Conservation (phyloP, 2,113 vertebrate genomes). For the Synodontis membranacea region DNA sequence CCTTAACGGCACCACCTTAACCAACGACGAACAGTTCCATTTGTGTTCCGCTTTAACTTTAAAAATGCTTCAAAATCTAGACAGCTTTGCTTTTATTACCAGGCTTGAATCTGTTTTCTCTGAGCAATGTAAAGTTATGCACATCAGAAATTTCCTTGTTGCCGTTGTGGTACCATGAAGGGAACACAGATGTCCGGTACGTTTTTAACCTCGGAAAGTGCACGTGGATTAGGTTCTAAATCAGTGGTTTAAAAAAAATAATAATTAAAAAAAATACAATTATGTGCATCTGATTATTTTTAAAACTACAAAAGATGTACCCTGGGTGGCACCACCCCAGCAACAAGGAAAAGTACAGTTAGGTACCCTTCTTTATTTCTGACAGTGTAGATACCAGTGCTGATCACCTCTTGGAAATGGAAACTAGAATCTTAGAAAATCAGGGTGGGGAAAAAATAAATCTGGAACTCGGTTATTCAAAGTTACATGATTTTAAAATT, state of each 20-base stretch:
- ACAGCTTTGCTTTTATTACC: too few species aligned
- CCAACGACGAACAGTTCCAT: too few species aligned
- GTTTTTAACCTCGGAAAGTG: background rate
- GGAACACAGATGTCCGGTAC: too few species aligned
- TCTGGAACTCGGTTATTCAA: background rate
- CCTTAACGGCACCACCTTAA: too few species aligned
- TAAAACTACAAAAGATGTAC: background rate
- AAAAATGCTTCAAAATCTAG: too few species aligned
- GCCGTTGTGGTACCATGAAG: too few species aligned
- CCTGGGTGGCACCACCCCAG: background rate
- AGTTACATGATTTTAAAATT: background rate
- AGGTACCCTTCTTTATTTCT: background rate
- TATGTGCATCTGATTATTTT: background rate
- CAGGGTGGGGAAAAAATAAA: background rate
- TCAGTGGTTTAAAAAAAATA: background rate
- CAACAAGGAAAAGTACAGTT: background rate
- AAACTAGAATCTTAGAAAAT: background rate
- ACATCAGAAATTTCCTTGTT: too few species aligned
- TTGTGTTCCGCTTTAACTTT: too few species aligned
- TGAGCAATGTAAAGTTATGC: too few species aligned
- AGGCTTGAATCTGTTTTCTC: too few species aligned
- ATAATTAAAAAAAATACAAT: too few species aligned
- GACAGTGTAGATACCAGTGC: background rate
- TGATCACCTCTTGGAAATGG: background rate
- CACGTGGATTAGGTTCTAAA: background rate